Evolutionary conservation across 1,140 invertebrate species (phyloP).

Genomic region (Magallana gigas): DNA sequence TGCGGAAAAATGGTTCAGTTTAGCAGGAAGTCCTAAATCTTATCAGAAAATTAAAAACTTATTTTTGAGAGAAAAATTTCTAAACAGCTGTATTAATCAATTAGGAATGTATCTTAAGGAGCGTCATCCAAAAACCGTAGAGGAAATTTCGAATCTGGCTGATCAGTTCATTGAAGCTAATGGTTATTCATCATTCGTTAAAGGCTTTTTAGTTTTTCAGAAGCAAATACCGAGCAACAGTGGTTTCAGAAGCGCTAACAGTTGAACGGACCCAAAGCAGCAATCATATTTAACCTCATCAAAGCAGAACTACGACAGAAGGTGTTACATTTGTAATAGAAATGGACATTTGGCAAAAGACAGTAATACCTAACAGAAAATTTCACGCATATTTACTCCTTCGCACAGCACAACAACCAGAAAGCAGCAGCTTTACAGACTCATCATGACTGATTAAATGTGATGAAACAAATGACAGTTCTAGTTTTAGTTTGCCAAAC

Average conservation of each 20-base stretch:
- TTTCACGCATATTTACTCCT: background rate
- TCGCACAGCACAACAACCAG: no score
- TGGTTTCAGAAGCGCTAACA: background rate
- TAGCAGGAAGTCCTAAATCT: slow-evolving; percentile 24
- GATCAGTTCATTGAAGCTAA: slow-evolving; percentile 48
- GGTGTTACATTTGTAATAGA: slow-evolving; percentile 6
- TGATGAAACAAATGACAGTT: no score
- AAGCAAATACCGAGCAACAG: background rate
- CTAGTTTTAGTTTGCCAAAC: background rate
- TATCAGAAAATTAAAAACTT: slow-evolving; percentile 27
- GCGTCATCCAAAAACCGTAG: no score
- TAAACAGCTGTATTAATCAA: no score
- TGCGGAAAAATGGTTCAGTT: slow-evolving; percentile 27
- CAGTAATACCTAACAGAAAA: background rate
- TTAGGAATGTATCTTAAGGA: no score
- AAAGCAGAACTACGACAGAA: background rate
- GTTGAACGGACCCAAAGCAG: background rate
- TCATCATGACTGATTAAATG: no score
- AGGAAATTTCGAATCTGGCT: slow-evolving; percentile 19
- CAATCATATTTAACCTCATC: background rate
- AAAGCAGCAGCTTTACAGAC: no score
- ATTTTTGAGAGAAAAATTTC: slow-evolving; percentile 30
- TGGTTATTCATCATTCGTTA: background rate
- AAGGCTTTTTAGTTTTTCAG: background rate
- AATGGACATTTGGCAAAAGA: slow-evolving; percentile 23